Evolutionary conservation across 2,888 invertebrate genomes (phyloP).

Genomic region (Phania funesta): DNA sequence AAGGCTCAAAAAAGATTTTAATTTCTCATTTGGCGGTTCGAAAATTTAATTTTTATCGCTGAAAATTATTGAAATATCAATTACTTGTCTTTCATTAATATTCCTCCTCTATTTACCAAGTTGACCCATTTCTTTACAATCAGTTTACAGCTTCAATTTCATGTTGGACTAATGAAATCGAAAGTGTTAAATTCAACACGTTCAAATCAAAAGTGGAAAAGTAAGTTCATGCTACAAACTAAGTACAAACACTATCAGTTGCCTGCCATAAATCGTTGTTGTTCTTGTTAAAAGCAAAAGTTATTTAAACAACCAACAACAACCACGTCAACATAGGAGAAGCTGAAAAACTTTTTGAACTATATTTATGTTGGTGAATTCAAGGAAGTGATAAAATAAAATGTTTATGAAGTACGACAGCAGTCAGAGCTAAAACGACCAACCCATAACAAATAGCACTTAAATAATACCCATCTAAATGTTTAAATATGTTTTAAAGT

Average conservation of each 20-base stretch:
- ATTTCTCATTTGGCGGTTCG: no score
- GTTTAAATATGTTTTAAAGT: background rate
- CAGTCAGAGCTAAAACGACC: conserved; percentile 17
- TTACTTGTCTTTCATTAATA: background rate
- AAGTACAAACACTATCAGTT: conserved; percentile 9
- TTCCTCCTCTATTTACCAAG: background rate
- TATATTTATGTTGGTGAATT: no score
- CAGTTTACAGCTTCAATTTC: background rate
- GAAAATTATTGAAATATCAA: no score
- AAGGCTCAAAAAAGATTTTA: no score
- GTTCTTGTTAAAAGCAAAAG: conserved; percentile 32
- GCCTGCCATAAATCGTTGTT: conserved; percentile 8
- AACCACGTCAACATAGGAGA: background rate
- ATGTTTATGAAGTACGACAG: conserved; percentile 25
- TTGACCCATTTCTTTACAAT: conserved; percentile 11
- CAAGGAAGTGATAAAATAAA: conserved; percentile 56
- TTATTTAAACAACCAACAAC: background rate
- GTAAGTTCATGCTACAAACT: background rate
- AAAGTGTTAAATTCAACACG: conserved; percentile 54
- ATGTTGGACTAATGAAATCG: conserved; percentile 18
- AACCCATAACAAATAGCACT: conserved; percentile 21
- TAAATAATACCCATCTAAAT: background rate
- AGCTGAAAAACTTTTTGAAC: background rate
- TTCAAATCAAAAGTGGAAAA: conserved; percentile 5
- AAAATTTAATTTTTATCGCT: no score